Evolutionary conservation across 2,113 vertebrate species (phyloP).

Genomic region (Spheniscus mendiculus): DNA sequence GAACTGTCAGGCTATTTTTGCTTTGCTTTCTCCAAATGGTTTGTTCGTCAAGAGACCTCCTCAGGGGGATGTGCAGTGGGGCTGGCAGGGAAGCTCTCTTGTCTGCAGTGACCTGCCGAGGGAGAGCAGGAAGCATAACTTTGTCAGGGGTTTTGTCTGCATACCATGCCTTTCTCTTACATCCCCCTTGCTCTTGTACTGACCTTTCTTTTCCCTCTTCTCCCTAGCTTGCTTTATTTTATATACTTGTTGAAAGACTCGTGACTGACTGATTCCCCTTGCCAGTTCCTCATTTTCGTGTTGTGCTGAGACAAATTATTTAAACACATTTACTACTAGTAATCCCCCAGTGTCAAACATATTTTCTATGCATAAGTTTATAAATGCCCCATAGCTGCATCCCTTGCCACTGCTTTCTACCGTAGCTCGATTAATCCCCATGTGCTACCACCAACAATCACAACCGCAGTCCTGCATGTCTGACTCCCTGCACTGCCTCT

Average conservation of each 20-base stretch:
- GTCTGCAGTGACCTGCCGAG: not conserved
- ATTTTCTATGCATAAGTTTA: not conserved
- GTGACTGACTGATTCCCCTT: not conserved
- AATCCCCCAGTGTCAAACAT: not conserved
- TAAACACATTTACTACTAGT: not conserved
- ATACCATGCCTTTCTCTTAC: not conserved
- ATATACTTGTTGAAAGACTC: not conserved
- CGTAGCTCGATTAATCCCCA: not conserved
- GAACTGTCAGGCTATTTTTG: not conserved
- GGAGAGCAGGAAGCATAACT: not conserved
- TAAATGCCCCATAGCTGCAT: not conserved
- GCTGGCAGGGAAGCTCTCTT: not conserved
- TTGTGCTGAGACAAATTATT: not conserved
- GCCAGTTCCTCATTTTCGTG: not conserved
- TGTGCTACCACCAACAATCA: not conserved
- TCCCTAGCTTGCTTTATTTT: not conserved
- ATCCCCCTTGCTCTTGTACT: not conserved
- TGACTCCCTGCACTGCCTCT: not conserved
- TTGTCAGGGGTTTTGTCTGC: not conserved
- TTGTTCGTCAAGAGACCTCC: not conserved
- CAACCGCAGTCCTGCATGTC: rapidly evolving
- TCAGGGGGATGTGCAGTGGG: not conserved
- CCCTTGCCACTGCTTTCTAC: not conserved
- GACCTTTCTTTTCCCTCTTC: not conserved
- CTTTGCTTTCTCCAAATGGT: not conserved